Base-by-base conservation (phyloP, 2,797 vertebrate genomes). In the Pyrrhura leucotis region DNA sequence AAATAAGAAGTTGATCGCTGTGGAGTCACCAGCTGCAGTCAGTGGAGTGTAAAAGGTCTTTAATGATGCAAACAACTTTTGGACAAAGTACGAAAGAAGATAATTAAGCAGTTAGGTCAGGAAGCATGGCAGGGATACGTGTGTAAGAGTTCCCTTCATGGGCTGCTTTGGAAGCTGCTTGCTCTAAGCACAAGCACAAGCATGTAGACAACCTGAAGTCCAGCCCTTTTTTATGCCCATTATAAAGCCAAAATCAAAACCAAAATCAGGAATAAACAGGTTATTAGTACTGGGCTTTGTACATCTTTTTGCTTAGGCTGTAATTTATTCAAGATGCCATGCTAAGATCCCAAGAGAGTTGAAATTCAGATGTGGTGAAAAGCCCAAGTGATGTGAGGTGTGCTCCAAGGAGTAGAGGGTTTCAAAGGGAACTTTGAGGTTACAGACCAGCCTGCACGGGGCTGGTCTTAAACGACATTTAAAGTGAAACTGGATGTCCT, bases 281-380 rank as follows among this genome's bases (percentile, higher is more conserved):
- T 12, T 9, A 3, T 20, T 16, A 17, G 8, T 10, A 2, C 2
- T 0, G 17, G 10, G 13, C 20, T 59, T 39, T 20, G 16, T 12
- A 4, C 14, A 13, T 22, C 33, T 14, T 23, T 9, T 22, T 20
- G 47, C 18, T 35, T 12, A 8, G 62, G 40, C 63, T 62, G 61
- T 22, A 17, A 12, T 16, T 48, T 5, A 6, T n/a, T 8, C 21
- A 11, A 35, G 54, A 2, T 28, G 28, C 42, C 31, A 2, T 0
- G 9, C 16, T 21, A 16, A 16, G 39, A 10, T 7, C 53, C 39
- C 45, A 5, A 39, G 26, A 0, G 2, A 25, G 10, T 29, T 51
- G 37, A 13, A 42, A 16, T 11, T 2, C 8, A 17, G 28, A 12
- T 0, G 21, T 7, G 77, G 21, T n/a, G 63, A 31, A 17, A 63